Conservation (phyloP, 1,140 invertebrate genomes). For the Reticulitermes speratus region DNA sequence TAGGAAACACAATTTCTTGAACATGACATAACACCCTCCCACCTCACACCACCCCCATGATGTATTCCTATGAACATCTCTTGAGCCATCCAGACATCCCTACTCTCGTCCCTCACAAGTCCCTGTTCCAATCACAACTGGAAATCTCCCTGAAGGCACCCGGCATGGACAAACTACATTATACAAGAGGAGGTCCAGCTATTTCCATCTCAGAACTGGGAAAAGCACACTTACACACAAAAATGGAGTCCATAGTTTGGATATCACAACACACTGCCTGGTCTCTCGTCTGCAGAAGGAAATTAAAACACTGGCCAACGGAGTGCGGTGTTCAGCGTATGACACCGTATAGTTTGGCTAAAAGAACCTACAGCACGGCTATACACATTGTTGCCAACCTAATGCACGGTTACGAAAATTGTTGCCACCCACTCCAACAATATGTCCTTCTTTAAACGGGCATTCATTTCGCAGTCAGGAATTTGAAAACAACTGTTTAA, state of each 20-base stretch:
- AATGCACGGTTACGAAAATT: too few relatives aligned
- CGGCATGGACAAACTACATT: slow-evolving; percentile 11
- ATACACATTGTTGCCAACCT: too few relatives aligned
- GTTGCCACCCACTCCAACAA: too few relatives aligned
- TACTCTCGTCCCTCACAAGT: neutral
- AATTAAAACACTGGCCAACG: too few relatives aligned
- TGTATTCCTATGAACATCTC: slow-evolving; percentile 16
- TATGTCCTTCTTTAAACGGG: too few relatives aligned
- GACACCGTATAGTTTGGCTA: too few relatives aligned
- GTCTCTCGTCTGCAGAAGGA: neutral
- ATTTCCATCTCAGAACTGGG: neutral
- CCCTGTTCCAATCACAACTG: slow-evolving; percentile 13
- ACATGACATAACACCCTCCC: slow-evolving; percentile 10
- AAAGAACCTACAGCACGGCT: too few relatives aligned
- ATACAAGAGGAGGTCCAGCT: slow-evolving; percentile 3
- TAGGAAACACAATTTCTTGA: neutral
- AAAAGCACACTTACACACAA: neutral
- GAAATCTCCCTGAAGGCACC: slow-evolving; percentile 9
- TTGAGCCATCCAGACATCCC: neutral
- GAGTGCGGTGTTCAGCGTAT: too few relatives aligned
- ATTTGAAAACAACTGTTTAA: too few relatives aligned
- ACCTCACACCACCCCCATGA: neutral
- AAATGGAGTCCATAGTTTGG: neutral
- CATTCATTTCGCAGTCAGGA: too few relatives aligned
- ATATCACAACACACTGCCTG: neutral